Evolutionary conservation across 1,140 invertebrate genomes (phyloP), one percentile per base, ranked within the genome.

Genomic region (Drosophila carrolli): DNA sequence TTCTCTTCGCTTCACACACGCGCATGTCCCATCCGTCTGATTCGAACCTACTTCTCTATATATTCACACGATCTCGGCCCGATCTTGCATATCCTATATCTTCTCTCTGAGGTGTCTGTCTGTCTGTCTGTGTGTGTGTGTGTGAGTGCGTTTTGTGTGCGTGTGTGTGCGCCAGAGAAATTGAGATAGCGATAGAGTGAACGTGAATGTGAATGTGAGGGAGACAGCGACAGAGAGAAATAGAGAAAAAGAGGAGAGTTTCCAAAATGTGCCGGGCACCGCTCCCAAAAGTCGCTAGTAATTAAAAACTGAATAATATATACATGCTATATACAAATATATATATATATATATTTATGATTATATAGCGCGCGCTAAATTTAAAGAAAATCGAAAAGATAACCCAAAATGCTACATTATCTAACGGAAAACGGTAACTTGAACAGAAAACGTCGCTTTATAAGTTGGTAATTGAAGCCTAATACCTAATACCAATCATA

Each of bases 231-330:
- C 38, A 71, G 59, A 29, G 61, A 56, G 43, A 48, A 35, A 14
- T 43, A 10, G 53, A 47, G 19, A 46, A 5, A 63, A 57, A 29
- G 61, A 55, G 27, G 43, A 56, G 51, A 47, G 71, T 65, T 66
- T 75, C 51, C 53, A 75, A 57, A 48, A 77, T 77, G 75, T 78
- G 75, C 75, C 74, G 75, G 55, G 65, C 65, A 77, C 74, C 74
- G 75, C 63, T 78, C 56, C 75, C 75, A 78, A 78, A 78, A 78
- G 75, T 78, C 75, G 75, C 75, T 78, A 78, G 74, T 71, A 78
- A 53, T 58, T 71, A 76, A 77, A 77, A 77, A 78, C 75, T 76
- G 60, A 76, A 40, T 58, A 75, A 75, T 59, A 79, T 58, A 75
- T 32, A 75, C 47, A 75, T 23, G 38, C 58, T 61, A 73, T 78